Evolutionary conservation across 2,113 vertebrate genomes (phyloP).

Genomic region (Oryzias celebensis): DNA sequence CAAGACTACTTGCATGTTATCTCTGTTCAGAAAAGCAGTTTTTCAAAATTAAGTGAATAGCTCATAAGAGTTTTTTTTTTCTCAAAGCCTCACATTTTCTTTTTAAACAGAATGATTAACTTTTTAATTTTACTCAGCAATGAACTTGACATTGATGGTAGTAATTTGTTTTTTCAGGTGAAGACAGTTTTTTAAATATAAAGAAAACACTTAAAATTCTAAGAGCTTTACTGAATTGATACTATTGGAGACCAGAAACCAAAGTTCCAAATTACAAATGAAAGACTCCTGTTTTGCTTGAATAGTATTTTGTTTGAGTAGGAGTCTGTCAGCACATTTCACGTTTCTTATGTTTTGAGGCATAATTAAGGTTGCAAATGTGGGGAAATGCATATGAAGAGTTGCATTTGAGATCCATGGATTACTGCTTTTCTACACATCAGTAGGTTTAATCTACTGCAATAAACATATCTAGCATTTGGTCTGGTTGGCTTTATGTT

Average conservation of each 20-base stretch:
- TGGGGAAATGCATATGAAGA: too few relatives aligned
- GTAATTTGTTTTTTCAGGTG: conserved; percentile 11
- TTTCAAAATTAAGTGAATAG: too few relatives aligned
- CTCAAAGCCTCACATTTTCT: not conserved
- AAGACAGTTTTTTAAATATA: not conserved
- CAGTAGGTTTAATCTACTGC: too few relatives aligned
- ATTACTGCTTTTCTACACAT: too few relatives aligned
- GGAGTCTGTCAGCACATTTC: too few relatives aligned
- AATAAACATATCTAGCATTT: too few relatives aligned
- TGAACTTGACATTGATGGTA: conserved; percentile 21
- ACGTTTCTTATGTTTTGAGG: too few relatives aligned
- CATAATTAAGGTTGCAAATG: not conserved
- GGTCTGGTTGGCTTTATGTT: too few relatives aligned
- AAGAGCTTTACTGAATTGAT: conserved; percentile 11
- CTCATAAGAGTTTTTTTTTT: too few relatives aligned
- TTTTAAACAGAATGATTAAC: not conserved
- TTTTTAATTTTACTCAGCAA: conserved; percentile 10
- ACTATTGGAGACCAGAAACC: not conserved
- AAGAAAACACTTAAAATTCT: conserved; percentile 10
- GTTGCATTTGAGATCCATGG: too few relatives aligned
- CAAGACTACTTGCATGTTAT: too few relatives aligned
- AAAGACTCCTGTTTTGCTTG: conserved; percentile 9
- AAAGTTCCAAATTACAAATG: not conserved
- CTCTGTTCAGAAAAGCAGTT: too few relatives aligned
- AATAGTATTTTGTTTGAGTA: not conserved